These are phyloP conservation scores for Bombycilla garrulus DNA, from an alignment of 2,113 vertebrate species.

Conservation along the genomic window DNA sequence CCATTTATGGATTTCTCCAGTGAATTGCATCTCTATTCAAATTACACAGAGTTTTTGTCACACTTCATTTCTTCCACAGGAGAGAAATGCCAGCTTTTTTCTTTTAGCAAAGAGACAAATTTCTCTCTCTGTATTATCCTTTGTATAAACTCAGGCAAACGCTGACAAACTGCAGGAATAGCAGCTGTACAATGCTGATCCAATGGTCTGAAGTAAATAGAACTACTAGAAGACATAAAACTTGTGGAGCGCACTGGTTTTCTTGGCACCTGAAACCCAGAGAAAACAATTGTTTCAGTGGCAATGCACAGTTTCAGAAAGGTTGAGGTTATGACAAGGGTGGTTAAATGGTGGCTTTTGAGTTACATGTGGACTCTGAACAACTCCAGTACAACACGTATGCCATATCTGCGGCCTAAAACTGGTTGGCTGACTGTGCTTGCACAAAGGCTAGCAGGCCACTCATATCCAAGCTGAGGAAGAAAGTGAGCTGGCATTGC, in stretches of 20 bases:
- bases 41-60: background rate
- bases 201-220: background rate
- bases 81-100: background rate
- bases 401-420: background rate
- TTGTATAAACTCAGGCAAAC: constrained; percentile 40
- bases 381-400: background rate
- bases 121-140: background rate
- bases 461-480: background rate
- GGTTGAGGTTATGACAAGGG: background rate
- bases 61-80: background rate
- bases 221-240: constrained; percentile 12
- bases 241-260: background rate
- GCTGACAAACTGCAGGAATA: background rate
- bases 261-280: background rate
- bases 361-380: background rate
- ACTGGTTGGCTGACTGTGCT: background rate
- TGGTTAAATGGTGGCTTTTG: background rate
- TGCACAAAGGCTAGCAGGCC: background rate
- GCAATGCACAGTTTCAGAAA: background rate
- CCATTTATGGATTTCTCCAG: background rate
- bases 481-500: background rate
- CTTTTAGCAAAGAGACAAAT: background rate
- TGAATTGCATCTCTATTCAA: background rate
- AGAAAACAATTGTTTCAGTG: constrained; percentile 6
- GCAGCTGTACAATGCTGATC: background rate